Evolutionary conservation across 2,888 invertebrate species (phyloP).

Genomic region (Leptinotarsa haldemani): DNA sequence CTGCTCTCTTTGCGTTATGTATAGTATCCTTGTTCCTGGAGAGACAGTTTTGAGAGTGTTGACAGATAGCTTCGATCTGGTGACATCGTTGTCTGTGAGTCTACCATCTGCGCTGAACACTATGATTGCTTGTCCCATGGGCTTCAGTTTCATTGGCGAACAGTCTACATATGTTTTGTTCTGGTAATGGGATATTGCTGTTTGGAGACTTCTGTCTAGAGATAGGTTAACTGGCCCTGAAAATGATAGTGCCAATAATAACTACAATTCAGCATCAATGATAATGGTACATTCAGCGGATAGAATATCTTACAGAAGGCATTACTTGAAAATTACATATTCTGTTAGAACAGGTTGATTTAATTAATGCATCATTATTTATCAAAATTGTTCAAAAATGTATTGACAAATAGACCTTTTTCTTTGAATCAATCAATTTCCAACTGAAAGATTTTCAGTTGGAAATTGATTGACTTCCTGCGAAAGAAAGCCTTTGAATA

Average conservation of each 20-base stretch:
- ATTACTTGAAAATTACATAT: too few relatives aligned
- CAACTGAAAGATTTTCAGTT: too few relatives aligned
- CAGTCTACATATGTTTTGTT: conserved; percentile 66
- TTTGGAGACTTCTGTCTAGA: conserved; percentile 67
- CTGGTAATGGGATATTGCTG: conserved; percentile 66
- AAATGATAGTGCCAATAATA: conserved; percentile 41
- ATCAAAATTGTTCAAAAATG: too few relatives aligned
- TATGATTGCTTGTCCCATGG: conserved; percentile 68
- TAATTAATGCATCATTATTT: too few relatives aligned
- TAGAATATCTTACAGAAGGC: too few relatives aligned
- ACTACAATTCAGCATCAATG: too few relatives aligned
- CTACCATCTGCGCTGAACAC: conserved; percentile 63
- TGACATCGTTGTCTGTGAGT: conserved; percentile 65
- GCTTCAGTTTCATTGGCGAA: conserved; percentile 58
- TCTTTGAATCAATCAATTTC: too few relatives aligned
- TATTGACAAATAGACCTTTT: too few relatives aligned
- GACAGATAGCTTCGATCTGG: conserved; percentile 65
- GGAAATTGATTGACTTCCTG: too few relatives aligned
- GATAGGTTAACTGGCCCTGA: conserved; percentile 70
- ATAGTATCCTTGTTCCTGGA: conserved; percentile 70
- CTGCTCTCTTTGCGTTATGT: conserved; percentile 64
- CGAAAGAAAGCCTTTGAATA: too few relatives aligned
- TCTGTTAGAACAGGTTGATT: too few relatives aligned
- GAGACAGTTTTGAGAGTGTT: conserved; percentile 65
- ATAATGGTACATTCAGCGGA: too few relatives aligned